These are phyloP conservation scores for Montipora foliosa DNA, from an alignment of 64 coral and sea anemone genomes.

Conservation along the genomic window DNA sequence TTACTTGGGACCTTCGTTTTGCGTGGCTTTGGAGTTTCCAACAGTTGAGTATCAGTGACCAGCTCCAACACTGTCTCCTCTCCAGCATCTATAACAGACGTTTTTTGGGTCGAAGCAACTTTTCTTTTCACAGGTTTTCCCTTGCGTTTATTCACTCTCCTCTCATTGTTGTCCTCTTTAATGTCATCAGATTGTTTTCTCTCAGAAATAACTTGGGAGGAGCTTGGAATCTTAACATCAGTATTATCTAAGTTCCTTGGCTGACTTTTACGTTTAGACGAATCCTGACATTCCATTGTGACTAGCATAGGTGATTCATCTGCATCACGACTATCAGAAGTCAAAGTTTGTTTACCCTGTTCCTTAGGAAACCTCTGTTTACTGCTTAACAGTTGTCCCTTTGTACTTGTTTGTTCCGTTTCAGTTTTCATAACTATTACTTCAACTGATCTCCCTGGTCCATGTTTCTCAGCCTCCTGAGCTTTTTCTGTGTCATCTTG, in stretches of 20 bases:
- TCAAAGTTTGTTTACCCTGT: background rate
- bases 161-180: background rate
- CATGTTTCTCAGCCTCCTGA: background rate
- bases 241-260: background rate
- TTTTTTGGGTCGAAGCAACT: background rate
- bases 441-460: background rate
- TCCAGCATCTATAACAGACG: background rate
- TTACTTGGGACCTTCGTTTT: background rate
- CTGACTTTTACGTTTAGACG: background rate
- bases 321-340: background rate
- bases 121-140: constrained; percentile 41
- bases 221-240: background rate
- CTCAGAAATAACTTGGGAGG: background rate
- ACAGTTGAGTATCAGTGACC: background rate
- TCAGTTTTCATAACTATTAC: background rate
- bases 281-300: background rate
- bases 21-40: background rate
- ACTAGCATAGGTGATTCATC: no score
- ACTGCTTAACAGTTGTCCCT: background rate
- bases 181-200: background rate
- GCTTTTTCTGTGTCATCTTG: background rate
- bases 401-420: background rate
- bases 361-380: background rate
- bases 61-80: background rate
- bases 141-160: constrained; percentile 7